Percentiles rank a stretch among this genome's conserved stretches.
These are phyloP conservation scores for Antennarius striatus DNA, from an alignment of 2,113 vertebrate species.

Conservation along the genomic window DNA sequence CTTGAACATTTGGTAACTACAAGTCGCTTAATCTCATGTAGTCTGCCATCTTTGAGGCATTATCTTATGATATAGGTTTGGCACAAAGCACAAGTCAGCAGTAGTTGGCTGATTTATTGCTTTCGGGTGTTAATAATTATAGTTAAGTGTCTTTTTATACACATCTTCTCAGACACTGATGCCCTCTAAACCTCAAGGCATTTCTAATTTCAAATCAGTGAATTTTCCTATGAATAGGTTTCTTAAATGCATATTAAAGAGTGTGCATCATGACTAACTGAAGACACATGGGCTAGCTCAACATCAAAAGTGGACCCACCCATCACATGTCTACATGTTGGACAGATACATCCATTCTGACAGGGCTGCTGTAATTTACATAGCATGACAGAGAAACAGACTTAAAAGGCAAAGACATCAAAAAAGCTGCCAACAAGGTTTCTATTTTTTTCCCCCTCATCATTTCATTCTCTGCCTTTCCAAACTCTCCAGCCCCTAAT, in stretches of 20 bases:
- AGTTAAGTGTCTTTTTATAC: not conserved
- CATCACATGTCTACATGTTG: conserved; percentile 53
- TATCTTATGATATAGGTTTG: too few species aligned
- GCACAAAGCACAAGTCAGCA: too few species aligned
- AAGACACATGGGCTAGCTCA: conserved; percentile 15
- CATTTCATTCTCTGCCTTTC: conserved; percentile 39
- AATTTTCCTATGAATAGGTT: conserved; percentile 30
- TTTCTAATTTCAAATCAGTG: conserved; percentile 23
- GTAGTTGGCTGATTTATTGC: too few species aligned
- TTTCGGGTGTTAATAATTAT: not conserved
- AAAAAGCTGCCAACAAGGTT: conserved; percentile 58
- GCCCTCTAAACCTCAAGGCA: conserved; percentile 26
- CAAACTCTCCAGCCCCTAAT: conserved; percentile 36
- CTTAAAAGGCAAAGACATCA: conserved; percentile 69
- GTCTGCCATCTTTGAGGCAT: too few species aligned
- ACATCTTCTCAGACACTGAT: conserved; percentile 9
- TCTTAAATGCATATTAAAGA: conserved; percentile 50
- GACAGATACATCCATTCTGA: conserved; percentile 61
- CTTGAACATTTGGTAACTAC: too few species aligned
- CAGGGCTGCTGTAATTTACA: conserved; percentile 64
- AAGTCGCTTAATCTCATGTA: too few species aligned
- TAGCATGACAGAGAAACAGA: conserved; percentile 38
- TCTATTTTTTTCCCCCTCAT: conserved; percentile 18
- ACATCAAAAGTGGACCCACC: conserved; percentile 69
- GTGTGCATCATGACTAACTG: conserved; percentile 9